Base-by-base conservation (phyloP, 2,797 vertebrate genomes). In the Rhincodon typus region DNA sequence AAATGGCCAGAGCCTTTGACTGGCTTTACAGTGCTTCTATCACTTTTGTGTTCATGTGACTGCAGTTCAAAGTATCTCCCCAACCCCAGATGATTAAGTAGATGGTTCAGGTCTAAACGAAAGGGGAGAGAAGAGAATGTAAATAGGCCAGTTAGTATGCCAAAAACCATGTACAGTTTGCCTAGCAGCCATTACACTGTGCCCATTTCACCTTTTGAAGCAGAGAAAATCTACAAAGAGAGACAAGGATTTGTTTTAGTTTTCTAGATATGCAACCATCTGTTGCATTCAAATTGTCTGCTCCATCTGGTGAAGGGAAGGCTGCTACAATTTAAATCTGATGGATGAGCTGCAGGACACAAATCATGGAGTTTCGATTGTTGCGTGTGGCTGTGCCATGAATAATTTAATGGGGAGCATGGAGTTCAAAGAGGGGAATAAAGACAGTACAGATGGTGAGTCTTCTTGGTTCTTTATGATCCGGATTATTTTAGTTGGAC, bases 41-140 rank as follows among this genome's bases (percentile, higher is more conserved):
- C 97, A 96, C 96, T 97, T 95, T 95, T 17, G 25, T 96, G 96
- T 86, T 96, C 96, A 13, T 38, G 66, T 0, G 70, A 95, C 7
- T 19, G 46, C 23, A 42, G 53, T 95, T 10, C 95, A 95, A 95
- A 96, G 94, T 96, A 97, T 23, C 8, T 84, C 88, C 97, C 97
- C 2, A 98, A 96, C 67, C 98, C 97, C 94, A 98, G 96, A 96
- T 97, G 97, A 96, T 97, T 96, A 96, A 98, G 97, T 84, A 98
- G 87, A 96, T 97, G 96, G 94, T 98, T 96, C 77, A 98, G 96
- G 96, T 97, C 98, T 98, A 46, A 95, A 95, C n/a, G 62, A 84
- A 82, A 74, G 88, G 30, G 46, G 50, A 34, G 72, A 53, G 50
- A 13, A 95, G 21, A 74, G 12, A 94, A 72, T 94, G 69, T 27